Base-by-base conservation (phyloP, 2,888 invertebrate species). In the Nomada ferruginata region DNA sequence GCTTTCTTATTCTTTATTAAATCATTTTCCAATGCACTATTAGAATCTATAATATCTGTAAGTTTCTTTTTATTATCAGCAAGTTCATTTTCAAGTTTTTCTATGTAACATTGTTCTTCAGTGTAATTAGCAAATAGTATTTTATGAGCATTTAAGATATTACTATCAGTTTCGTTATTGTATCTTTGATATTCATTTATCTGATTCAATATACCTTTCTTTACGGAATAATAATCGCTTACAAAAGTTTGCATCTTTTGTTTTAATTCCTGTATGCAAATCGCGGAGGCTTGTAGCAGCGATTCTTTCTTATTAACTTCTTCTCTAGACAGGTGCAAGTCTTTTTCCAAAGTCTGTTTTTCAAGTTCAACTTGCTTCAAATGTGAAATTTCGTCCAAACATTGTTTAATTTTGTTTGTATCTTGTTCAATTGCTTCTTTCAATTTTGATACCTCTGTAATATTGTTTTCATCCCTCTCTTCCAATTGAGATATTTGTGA, bases 271-370 rank as follows among this genome's bases (percentile, higher is more conserved):
- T 73, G 1, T 26, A 74, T 74, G 7, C 53, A 20, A 13, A 0
- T 57, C 26, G 5, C 29, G 55, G 42, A 36, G 60, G 59, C 20
- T 50, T 76, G 66, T 44, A 85, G 15, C 29, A 71, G 4, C n/a
- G n/a, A 10, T 53, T 74, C 47, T 63, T 61, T 72, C 13, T 82
- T 59, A 50, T 50, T 63, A 23, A 53, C 9, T 55, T 83, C 47
- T 50, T 64, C 20, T 47, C 57, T 59, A 57, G 42, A 50, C 29
- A 29, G 15, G 20, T 7, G 3, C 23, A 79, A 23, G 53, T 73
- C 63, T n/a, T 75, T 66, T 61, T 85, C 79, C 5, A 85, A 66
- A 68, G 23, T 3, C 53, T 70, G 42, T 65, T 86, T 86, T 11
- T 70, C 61, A 2, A 70, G 10, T 52, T 47, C 26, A 55, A 79